These are phyloP conservation scores for Equus przewalskii DNA, from an alignment of 2,113 vertebrate species.

Conservation along the genomic window DNA sequence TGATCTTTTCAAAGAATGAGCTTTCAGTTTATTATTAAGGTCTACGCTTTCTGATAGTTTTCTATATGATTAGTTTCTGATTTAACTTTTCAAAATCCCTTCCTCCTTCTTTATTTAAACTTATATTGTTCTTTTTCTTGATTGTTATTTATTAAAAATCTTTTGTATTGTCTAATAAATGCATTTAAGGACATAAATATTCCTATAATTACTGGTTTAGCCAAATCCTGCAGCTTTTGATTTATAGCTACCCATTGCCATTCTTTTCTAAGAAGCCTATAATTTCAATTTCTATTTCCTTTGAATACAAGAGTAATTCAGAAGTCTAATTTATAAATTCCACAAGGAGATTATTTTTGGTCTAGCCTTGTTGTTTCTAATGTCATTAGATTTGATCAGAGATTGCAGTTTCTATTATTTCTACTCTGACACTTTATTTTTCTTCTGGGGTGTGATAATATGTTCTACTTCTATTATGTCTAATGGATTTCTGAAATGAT, in stretches of 20 bases:
- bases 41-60: not conserved
- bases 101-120: constrained; percentile 3
- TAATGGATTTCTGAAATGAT: not conserved
- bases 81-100: constrained; percentile 20
- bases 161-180: constrained; percentile 62
- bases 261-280: constrained; percentile 45
- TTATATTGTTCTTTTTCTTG: not conserved
- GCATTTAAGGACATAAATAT: constrained; percentile 36
- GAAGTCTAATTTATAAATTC: constrained; percentile 55
- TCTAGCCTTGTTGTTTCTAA: not conserved
- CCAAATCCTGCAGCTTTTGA: constrained; percentile 9
- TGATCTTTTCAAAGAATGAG: not conserved
- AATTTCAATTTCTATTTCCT: constrained; percentile 51
- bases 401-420: not conserved
- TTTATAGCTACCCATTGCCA: constrained; percentile 5
- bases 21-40: constrained; percentile 35
- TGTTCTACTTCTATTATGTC: not conserved
- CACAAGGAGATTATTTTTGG: constrained; percentile 39
- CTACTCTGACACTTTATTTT: constrained; percentile 35
- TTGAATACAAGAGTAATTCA: constrained; percentile 12
- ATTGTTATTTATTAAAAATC: not conserved
- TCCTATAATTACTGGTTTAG: constrained; percentile 9
- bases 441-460: not conserved
- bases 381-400: constrained; percentile 5
- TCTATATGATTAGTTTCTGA: not conserved